Conservation (phyloP, 2,888 invertebrate species). For the Drosophila falleni region DNA sequence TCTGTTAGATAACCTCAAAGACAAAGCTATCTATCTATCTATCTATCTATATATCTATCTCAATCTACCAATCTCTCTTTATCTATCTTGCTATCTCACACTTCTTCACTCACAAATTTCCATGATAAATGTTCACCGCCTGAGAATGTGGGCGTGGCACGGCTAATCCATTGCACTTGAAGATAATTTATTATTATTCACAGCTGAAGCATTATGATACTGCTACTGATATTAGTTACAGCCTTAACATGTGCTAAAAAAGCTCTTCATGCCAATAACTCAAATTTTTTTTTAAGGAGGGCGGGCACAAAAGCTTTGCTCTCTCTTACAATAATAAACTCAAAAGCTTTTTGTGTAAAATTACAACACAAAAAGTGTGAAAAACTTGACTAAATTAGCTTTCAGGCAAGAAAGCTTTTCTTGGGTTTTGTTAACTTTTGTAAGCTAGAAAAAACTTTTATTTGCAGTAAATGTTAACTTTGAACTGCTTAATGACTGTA, state of each 20-base stretch:
- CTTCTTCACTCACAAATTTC: conserved; percentile 9
- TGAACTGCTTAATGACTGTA: neutral
- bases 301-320: conserved; percentile 18
- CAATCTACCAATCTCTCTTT: neutral
- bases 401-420: conserved; percentile 21
- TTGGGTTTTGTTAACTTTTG: conserved; percentile 6
- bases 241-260: conserved; percentile 42
- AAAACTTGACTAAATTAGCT: conserved; percentile 25
- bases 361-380: conserved; percentile 1
- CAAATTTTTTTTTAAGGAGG: neutral
- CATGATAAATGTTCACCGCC: conserved; percentile 62
- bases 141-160: conserved; percentile 69
- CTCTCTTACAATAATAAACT: neutral
- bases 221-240: conserved; percentile 22
- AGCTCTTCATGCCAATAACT: conserved; percentile 34
- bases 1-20: conserved; percentile 38
- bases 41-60: neutral
- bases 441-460: conserved; percentile 21
- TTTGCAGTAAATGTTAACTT: neutral
- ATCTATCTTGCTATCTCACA: neutral
- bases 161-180: conserved; percentile 65
- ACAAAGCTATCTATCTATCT: neutral
- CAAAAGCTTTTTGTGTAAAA: conserved; percentile 35
- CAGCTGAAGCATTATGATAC: conserved; percentile 39
- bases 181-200: conserved; percentile 73